Percentiles rank a stretch among this genome's conserved stretches.
phyloP scores from a whole-genome alignment of 2,888 invertebrate species.

The Xestia ashworthii region DNA sequence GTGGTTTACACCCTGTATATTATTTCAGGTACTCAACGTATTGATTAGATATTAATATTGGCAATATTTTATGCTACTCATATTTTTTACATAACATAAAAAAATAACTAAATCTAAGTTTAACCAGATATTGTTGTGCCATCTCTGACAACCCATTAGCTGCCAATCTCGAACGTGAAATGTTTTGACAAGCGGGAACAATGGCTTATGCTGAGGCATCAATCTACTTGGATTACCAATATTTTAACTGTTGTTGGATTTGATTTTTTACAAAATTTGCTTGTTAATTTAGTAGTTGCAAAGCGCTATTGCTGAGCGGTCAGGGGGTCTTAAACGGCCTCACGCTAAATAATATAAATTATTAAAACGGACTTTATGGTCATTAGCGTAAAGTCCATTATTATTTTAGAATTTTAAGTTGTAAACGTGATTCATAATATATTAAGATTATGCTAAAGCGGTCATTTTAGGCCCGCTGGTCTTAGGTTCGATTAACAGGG shows the following conservation, averaged over 20 bases:
- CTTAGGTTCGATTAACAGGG: background rate
- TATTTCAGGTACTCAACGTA: background rate
- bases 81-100: background rate
- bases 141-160: conserved; percentile 10
- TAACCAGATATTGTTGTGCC: background rate
- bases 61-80: background rate
- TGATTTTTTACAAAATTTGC: background rate
- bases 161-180: conserved; percentile 10
- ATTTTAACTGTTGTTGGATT: background rate
- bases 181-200: conserved; percentile 25
- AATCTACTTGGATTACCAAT: background rate
- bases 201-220: background rate
- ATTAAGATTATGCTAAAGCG: too few species aligned
- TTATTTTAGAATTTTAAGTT: too few species aligned
- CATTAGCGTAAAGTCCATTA: too few species aligned
- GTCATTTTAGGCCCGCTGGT: background rate
- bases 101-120: too few species aligned
- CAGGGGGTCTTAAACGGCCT: too few species aligned
- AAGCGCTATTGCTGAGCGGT: background rate
- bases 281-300: too few species aligned
- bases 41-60: background rate
- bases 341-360: too few species aligned
- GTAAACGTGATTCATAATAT: too few species aligned
- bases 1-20: too few species aligned
- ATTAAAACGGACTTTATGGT: too few species aligned